These are phyloP conservation scores for Holothuria glaberrima DNA, from an alignment of 35 echinoderm and acorn worm species.

Conservation along the genomic window DNA sequence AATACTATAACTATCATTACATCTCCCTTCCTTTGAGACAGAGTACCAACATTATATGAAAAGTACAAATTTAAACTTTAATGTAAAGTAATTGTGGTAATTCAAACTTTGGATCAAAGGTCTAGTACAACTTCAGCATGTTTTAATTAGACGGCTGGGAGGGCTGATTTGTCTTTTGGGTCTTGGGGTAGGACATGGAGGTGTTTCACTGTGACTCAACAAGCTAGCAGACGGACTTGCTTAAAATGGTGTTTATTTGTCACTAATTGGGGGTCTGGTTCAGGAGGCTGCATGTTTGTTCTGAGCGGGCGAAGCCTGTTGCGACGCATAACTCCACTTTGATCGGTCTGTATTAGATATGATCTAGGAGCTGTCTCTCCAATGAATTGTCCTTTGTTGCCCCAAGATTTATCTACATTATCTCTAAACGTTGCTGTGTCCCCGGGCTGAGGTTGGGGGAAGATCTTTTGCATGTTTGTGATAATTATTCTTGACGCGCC, in stretches of 20 bases:
- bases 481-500: conserved; percentile 7
- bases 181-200: too few relatives aligned
- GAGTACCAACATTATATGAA: too few relatives aligned
- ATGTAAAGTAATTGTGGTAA: too few relatives aligned
- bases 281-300: neutral
- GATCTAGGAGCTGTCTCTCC: conserved; percentile 22
- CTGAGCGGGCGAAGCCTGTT: conserved; percentile 14
- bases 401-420: neutral
- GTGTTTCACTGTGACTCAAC: neutral
- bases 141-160: too few relatives aligned
- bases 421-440: conserved; percentile 15
- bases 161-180: too few relatives aligned
- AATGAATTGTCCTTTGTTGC: conserved; percentile 9
- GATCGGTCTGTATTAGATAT: conserved; percentile 8
- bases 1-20: too few relatives aligned
- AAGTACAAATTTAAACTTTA: too few relatives aligned
- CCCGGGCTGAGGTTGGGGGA: neutral
- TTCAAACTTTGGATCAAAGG: too few relatives aligned
- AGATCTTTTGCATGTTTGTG: conserved; percentile 25
- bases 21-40: too few relatives aligned
- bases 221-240: neutral
- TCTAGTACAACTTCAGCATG: too few relatives aligned
- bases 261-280: neutral
- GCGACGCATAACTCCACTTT: conserved; percentile 9
- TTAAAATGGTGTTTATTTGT: neutral